phyloP scores from a whole-genome alignment of 2,113 vertebrate species.

The Oreochromis tanganicae region DNA sequence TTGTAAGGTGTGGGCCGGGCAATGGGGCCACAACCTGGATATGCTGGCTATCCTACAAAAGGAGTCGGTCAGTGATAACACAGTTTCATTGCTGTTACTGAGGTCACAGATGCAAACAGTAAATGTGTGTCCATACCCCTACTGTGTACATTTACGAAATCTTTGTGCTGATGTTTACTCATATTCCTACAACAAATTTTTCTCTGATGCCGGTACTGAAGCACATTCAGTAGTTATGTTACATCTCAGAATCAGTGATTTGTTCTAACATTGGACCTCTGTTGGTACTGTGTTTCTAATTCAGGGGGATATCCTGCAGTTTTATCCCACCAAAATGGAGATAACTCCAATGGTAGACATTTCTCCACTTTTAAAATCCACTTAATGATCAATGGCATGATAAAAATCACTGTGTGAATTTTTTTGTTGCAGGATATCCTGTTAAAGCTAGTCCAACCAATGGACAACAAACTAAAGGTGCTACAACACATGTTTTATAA shows the following conservation, averaged over 20 bases:
- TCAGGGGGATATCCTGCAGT: background rate
- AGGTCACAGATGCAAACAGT: conserved; percentile 3
- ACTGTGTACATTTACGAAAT: background rate
- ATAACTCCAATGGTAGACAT: conserved; percentile 2
- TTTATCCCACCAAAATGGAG: conserved; percentile 7
- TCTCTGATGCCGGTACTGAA: background rate
- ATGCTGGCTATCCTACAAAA: conserved; percentile 41
- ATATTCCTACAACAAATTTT: background rate
- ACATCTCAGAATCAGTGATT: background rate
- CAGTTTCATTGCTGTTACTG: background rate
- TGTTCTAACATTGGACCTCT: background rate
- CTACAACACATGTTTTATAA: background rate
- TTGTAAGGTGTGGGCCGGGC: conserved; percentile 34
- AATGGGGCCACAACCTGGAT: conserved; percentile 29
- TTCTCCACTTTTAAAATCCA: background rate
- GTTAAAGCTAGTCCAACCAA: conserved; percentile 4
- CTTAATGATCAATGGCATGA: background rate
- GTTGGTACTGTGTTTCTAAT: background rate
- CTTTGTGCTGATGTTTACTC: background rate
- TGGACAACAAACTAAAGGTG: conserved; percentile 45
- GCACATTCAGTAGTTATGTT: background rate
- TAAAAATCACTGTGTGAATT: background rate
- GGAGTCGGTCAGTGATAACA: conserved; percentile 25
- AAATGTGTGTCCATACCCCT: background rate
- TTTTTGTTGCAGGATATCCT: conserved; percentile 35